phyloP scores from a whole-genome alignment of 2,113 vertebrate genomes.

The Cisticola juncidis region DNA sequence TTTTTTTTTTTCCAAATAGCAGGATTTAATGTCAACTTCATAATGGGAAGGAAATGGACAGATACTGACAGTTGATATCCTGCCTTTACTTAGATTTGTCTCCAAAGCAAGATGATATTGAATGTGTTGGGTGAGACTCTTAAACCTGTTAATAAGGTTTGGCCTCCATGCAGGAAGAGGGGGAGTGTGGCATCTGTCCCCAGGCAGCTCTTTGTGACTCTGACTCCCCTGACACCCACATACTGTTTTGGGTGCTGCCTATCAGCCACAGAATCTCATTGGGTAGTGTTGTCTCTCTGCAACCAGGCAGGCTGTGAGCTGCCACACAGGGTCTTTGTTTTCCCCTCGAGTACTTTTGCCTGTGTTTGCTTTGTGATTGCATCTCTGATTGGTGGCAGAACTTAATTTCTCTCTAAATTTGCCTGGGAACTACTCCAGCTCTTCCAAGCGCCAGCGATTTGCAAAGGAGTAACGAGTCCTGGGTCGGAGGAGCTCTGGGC shows the following conservation, averaged over 20 bases:
- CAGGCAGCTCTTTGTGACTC: neutral
- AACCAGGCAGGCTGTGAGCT: neutral
- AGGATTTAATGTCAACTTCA: neutral
- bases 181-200: neutral
- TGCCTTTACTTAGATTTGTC: neutral
- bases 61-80: neutral
- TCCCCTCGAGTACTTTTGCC: accelerated
- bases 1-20: neutral
- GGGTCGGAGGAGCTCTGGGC: neutral
- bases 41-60: neutral
- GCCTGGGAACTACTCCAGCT: neutral
- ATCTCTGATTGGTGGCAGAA: neutral
- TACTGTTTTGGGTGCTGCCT: accelerated
- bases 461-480: neutral
- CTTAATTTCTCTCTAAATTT: neutral
- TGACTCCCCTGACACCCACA: neutral
- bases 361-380: neutral
- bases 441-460: neutral
- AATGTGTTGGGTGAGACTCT: neutral
- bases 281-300: neutral
- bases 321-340: neutral
- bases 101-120: neutral
- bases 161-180: neutral
- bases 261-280: neutral
- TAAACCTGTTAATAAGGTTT: neutral